Percentiles rank a stretch among this genome's conserved stretches.
Evolutionary conservation across 2,113 vertebrate genomes (phyloP).

Genomic region (Pycnonotus jocosus): DNA sequence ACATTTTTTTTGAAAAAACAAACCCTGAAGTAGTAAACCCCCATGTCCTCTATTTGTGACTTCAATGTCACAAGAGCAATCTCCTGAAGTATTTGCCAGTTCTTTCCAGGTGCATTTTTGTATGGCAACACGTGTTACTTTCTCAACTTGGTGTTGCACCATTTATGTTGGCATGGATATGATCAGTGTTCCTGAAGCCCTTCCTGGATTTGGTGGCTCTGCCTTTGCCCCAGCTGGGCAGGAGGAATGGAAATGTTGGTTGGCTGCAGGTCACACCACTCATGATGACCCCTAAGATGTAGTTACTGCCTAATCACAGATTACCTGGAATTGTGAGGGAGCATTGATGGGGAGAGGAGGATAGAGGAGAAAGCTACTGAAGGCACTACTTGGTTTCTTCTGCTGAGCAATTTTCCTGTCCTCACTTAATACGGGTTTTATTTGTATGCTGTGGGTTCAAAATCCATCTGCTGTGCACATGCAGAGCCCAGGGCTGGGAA

Average conservation of each 20-base stretch:
- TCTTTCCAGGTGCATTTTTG: not conserved
- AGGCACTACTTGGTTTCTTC: not conserved
- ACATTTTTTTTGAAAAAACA: not conserved
- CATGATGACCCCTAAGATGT: not conserved
- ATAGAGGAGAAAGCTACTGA: not conserved
- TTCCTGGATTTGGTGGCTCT: not conserved
- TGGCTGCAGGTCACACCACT: not conserved
- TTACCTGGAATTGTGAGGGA: not conserved
- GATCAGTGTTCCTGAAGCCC: not conserved
- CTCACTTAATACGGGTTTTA: not conserved
- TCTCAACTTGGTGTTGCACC: not conserved
- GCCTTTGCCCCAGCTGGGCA: not conserved
- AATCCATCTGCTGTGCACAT: not conserved
- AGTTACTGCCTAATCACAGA: not conserved
- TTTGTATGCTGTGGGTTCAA: not conserved
- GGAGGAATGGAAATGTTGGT: not conserved
- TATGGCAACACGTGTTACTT: fast-evolving
- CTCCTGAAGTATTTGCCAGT: not conserved
- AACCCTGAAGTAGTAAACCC: not conserved
- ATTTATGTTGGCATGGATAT: not conserved
- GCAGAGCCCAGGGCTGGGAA: not conserved
- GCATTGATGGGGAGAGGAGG: not conserved
- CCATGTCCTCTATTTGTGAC: not conserved
- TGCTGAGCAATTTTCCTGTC: not conserved
- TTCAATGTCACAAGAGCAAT: not conserved